Conservation (phyloP, 2,888 invertebrate species). For the Pasiphila rectangulata region DNA sequence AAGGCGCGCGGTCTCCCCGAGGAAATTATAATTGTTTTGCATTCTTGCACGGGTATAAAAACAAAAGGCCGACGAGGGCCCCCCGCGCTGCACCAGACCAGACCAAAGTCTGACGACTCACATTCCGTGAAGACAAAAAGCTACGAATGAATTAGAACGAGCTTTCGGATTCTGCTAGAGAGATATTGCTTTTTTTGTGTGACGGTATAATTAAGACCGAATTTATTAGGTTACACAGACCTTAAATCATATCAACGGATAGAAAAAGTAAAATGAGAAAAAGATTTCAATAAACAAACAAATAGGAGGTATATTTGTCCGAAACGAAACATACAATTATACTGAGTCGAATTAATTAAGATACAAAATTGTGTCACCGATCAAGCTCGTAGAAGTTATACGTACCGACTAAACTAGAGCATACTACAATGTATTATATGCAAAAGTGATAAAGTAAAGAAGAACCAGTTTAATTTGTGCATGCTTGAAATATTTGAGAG, state of each 20-base stretch:
- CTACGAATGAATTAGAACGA: slow-evolving; percentile 67
- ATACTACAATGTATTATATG: slow-evolving; percentile 60
- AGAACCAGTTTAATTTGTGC: slow-evolving; percentile 79
- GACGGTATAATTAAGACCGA: slow-evolving; percentile 32
- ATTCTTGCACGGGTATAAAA: slow-evolving; percentile 79
- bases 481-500: slow-evolving; percentile 78
- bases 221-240: slow-evolving; percentile 14
- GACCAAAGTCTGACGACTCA: slow-evolving; percentile 77
- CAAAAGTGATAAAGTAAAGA: slow-evolving; percentile 69
- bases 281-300: too few relatives aligned
- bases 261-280: not conserved
- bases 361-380: too few relatives aligned
- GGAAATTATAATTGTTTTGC: slow-evolving; percentile 80
- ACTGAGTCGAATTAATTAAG: too few relatives aligned
- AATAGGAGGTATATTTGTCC: too few relatives aligned
- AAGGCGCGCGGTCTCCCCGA: slow-evolving; percentile 66
- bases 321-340: too few relatives aligned
- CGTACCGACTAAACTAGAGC: slow-evolving; percentile 24
- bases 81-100: slow-evolving; percentile 71
- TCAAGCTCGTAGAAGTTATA: slow-evolving; percentile 7
- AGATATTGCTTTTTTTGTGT: slow-evolving; percentile 34
- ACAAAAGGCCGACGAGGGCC: slow-evolving; percentile 72
- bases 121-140: slow-evolving; percentile 76
- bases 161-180: slow-evolving; percentile 45
- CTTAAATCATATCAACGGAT: not conserved